These are phyloP conservation scores for Homarus gammarus DNA, from an alignment of 2,888 invertebrate genomes.

Conservation along the genomic window DNA sequence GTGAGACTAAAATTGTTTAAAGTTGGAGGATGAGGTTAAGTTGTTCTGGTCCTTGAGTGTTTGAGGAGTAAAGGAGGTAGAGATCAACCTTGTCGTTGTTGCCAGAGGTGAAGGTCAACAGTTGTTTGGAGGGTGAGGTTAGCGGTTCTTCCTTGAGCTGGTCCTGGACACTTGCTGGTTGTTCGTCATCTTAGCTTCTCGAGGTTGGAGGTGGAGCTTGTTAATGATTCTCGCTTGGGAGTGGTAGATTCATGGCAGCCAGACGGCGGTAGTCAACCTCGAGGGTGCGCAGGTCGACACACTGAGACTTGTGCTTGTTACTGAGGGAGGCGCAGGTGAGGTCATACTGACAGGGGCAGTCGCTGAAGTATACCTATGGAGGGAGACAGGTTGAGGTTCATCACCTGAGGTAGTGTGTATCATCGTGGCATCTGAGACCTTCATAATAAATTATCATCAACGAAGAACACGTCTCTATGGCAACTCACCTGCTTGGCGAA, in stretches of 20 bases:
- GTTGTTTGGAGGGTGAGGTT: too few relatives aligned
- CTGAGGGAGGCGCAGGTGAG: conserved; percentile 64
- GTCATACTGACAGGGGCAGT: conserved; percentile 68
- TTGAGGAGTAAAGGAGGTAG: too few relatives aligned
- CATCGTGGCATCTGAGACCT: not conserved
- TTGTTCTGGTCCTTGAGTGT: too few relatives aligned
- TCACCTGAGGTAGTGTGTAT: not conserved
- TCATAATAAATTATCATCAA: too few relatives aligned
- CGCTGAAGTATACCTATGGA: conserved; percentile 71
- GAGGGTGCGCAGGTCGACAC: conserved; percentile 60
- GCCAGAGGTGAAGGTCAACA: too few relatives aligned
- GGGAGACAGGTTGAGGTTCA: not conserved
- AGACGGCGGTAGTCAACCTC: conserved; percentile 54
- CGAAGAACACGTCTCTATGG: not conserved
- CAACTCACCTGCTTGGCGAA: conserved; percentile 54
- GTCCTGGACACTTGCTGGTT: not conserved
- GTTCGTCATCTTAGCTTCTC: not conserved
- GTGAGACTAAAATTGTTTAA: too few relatives aligned
- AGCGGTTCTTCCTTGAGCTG: too few relatives aligned
- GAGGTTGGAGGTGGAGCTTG: not conserved
- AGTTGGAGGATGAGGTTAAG: too few relatives aligned
- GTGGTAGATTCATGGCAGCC: conserved; percentile 13
- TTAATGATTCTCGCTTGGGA: conserved; percentile 43
- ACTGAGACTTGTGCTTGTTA: conserved; percentile 63
- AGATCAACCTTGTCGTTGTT: too few relatives aligned